These are phyloP conservation scores for Fragum fragum DNA, from an alignment of 2,888 invertebrate genomes.

Conservation along the genomic window DNA sequence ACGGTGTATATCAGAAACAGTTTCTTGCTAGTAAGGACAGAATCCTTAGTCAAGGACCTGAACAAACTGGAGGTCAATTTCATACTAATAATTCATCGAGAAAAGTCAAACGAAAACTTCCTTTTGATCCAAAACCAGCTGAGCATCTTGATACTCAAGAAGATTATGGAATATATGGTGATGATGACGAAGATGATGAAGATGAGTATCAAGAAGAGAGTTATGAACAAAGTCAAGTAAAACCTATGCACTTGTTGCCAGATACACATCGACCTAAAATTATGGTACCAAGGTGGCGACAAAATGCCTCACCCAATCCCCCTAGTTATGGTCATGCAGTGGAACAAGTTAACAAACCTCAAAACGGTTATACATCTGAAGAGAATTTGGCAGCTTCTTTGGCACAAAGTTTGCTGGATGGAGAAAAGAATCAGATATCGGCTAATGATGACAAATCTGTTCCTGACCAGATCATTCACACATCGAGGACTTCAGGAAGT, in stretches of 20 bases:
- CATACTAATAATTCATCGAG: neutral
- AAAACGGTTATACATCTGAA: slow-evolving; percentile 47
- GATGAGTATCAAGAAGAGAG: slow-evolving; percentile 39
- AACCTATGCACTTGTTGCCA: slow-evolving; percentile 60
- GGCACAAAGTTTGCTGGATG: slow-evolving; percentile 66
- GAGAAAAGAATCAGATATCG: slow-evolving; percentile 35
- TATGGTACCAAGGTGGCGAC: slow-evolving; percentile 68
- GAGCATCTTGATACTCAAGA: slow-evolving; percentile 43
- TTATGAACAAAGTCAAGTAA: slow-evolving; percentile 48
- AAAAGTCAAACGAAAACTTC: slow-evolving; percentile 29
- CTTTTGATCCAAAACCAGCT: slow-evolving; percentile 25
- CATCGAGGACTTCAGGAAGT: slow-evolving; percentile 2
- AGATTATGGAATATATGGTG: slow-evolving; percentile 74
- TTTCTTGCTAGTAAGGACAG: slow-evolving; percentile 58
- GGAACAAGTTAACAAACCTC: slow-evolving; percentile 40
- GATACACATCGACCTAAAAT: slow-evolving; percentile 65
- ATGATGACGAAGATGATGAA: slow-evolving; percentile 71
- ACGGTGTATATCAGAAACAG: slow-evolving; percentile 54
- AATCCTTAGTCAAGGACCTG: slow-evolving; percentile 49
- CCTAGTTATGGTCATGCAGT: slow-evolving; percentile 55
- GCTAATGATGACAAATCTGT: slow-evolving; percentile 21
- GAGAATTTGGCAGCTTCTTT: slow-evolving; percentile 68
- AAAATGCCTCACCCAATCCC: slow-evolving; percentile 61
- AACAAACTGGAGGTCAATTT: neutral
- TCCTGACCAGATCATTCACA: slow-evolving; percentile 4